Evolutionary conservation across 2,113 vertebrate genomes (phyloP), one percentile per base, ranked within the genome.

Genomic region (Lampris incognitus): DNA sequence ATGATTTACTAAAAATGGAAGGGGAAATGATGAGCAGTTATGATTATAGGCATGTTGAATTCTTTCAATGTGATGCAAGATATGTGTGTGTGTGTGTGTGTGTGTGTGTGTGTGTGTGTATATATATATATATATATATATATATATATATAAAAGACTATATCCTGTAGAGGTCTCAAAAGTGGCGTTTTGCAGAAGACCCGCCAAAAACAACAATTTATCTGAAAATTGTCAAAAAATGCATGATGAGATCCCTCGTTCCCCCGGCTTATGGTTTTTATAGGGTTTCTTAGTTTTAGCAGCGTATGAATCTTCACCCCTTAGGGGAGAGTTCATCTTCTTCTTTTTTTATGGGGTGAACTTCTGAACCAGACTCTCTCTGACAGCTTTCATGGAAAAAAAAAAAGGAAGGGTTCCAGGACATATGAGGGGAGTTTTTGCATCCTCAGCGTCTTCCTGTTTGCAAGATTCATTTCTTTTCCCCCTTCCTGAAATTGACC

Each of bases 391-490:
- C 79, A 41, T 65, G 36, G 75, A 63, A 66, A 74, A 10, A 74
- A 68, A 67, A 74, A 10, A 74, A 68, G 65, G 50, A 54, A 60
- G 49, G 78, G 67, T 72, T 74, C 74, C 49, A 78, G 73, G 86
- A 78, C 77, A 77, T 69, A 56, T 9, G 5, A 60, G 46, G 62
- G 54, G 50, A 10, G 10, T 66, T 65, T 85, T 70, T 89, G 80
- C 82, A 81, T 90, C 79, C 86, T 91, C 79, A 40, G 76, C 71
- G 40, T 84, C 85, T 92, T 91, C 87, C 90, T 89, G 84, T 92
- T 91, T 92, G 84, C 60, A 50, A 83, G 84, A 88, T 92, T 80
- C 0, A 88, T 90, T 90, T 87, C 65, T 88, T 77, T 78, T 74
- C 74, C 84, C 24, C 67, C 72, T 89, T 85, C 87, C 89, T 88